Conservation (phyloP, 2,113 vertebrate genomes). For the Aldabrachelys gigantea region DNA sequence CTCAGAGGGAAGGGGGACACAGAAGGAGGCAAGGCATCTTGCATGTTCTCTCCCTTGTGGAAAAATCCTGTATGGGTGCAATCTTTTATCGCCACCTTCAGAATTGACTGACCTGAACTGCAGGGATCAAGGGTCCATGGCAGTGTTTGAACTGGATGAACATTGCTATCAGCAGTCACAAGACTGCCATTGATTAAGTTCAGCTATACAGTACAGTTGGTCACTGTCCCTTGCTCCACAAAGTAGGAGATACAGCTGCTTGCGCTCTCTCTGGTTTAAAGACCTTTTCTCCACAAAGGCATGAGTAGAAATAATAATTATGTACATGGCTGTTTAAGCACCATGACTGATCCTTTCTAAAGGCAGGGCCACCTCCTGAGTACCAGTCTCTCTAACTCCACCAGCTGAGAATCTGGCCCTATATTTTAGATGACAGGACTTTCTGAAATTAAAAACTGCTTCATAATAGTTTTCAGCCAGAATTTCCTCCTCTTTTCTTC, state of each 20-base stretch:
- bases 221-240: constrained; percentile 3
- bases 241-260: neutral
- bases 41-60: neutral
- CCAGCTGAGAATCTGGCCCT: constrained; percentile 1
- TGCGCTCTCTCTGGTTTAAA: neutral
- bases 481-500: neutral
- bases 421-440: constrained; percentile 30
- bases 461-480: neutral
- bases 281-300: neutral
- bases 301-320: neutral
- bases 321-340: neutral
- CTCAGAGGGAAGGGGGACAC: neutral
- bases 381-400: neutral
- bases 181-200: neutral
- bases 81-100: neutral
- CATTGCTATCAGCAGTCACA: neutral
- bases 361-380: neutral
- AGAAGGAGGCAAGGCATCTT: neutral
- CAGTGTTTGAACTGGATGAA: neutral
- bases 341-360: neutral
- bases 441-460: neutral
- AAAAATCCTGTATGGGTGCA: neutral
- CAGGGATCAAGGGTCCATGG: neutral
- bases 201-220: neutral
- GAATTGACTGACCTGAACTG: neutral